Conservation (phyloP, 2,113 vertebrate genomes). For the Callopanchax toddi region DNA sequence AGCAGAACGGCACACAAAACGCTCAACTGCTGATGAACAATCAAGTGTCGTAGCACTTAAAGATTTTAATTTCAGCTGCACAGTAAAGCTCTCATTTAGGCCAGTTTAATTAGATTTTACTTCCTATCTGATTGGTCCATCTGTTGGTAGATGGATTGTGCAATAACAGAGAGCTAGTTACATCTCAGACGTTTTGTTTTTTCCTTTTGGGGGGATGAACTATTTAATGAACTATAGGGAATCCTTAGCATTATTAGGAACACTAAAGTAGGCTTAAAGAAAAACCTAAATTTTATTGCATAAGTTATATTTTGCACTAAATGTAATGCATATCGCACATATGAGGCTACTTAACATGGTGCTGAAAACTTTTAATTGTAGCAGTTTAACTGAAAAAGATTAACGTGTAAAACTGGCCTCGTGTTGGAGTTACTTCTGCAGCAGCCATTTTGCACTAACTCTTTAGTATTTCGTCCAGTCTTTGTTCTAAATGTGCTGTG, state of each 20-base stretch:
- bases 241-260: background rate
- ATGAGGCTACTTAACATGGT: conserved; percentile 1
- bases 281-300: conserved; percentile 14
- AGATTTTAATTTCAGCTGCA: conserved; percentile 15
- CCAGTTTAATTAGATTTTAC: conserved; percentile 1
- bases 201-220: background rate
- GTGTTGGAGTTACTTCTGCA: background rate
- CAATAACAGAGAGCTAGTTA: conserved; percentile 1
- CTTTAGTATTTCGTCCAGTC: conserved; percentile 11
- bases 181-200: background rate
- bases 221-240: background rate
- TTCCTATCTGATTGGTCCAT: conserved; percentile 9
- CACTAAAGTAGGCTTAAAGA: conserved; percentile 1
- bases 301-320: conserved; percentile 36
- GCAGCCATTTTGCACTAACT: conserved; percentile 34
- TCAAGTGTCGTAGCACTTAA: conserved; percentile 5
- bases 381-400: conserved; percentile 9
- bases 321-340: conserved; percentile 22
- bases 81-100: conserved; percentile 9
- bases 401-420: background rate
- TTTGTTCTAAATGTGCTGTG: conserved; percentile 24
- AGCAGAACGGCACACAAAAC: conserved; percentile 2
- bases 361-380: conserved; percentile 12
- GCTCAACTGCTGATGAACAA: conserved; percentile 36
- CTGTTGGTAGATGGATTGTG: conserved; percentile 7